Evolutionary conservation across 2,113 vertebrate species (phyloP).

Genomic region (Penelope pileata): DNA sequence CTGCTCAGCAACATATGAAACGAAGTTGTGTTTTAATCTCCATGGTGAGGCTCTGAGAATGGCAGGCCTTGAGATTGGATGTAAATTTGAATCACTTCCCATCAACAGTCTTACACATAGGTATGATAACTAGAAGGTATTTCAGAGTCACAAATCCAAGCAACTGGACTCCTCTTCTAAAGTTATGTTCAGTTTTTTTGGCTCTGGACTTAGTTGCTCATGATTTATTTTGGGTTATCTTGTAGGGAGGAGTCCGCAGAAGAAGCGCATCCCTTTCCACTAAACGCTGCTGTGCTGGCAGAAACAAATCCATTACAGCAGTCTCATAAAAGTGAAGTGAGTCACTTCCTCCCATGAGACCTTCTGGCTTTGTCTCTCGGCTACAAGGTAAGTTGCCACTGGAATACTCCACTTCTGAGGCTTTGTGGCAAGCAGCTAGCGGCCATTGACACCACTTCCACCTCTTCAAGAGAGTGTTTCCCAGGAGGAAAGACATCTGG

Average conservation of each 20-base stretch:
- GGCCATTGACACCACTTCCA: neutral
- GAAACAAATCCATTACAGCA: neutral
- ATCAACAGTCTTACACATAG: neutral
- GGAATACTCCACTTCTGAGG: neutral
- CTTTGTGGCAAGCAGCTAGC: neutral
- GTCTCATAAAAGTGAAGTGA: neutral
- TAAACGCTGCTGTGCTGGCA: neutral
- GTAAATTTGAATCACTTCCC: neutral
- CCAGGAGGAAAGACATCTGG: neutral
- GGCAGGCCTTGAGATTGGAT: neutral
- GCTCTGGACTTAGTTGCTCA: neutral
- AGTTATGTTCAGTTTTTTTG: neutral
- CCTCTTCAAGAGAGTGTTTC: neutral
- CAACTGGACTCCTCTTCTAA: neutral
- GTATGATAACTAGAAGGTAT: neutral
- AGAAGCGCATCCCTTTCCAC: neutral
- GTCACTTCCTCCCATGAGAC: neutral
- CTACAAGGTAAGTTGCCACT: neutral
- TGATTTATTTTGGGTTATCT: rapidly evolving
- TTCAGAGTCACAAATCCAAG: neutral
- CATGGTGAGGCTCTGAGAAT: neutral
- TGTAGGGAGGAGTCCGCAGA: neutral
- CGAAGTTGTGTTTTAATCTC: neutral
- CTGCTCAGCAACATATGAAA: conserved; percentile 19
- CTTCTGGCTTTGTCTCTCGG: neutral